Evolutionary conservation across 2,113 vertebrate genomes (phyloP).

Genomic region (Planiliza haematocheilus): DNA sequence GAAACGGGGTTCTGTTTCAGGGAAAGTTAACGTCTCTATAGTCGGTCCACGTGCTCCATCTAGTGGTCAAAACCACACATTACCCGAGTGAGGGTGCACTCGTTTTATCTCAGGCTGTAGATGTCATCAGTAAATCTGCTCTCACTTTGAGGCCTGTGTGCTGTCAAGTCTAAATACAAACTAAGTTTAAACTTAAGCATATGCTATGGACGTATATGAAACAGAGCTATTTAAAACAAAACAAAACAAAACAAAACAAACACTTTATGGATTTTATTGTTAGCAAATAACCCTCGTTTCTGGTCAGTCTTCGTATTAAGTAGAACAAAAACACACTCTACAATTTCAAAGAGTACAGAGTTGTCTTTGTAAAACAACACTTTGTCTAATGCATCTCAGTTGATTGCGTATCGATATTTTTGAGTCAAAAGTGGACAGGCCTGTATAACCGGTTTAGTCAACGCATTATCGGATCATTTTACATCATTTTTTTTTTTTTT

Average conservation of each 20-base stretch:
- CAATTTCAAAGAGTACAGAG: slow-evolving; percentile 30
- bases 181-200: background rate
- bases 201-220: background rate
- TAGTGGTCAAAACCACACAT: slow-evolving; percentile 61
- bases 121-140: background rate
- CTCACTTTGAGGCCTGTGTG: background rate
- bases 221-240: background rate
- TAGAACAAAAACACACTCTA: background rate
- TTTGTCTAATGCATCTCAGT: slow-evolving; percentile 66
- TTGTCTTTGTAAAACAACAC: slow-evolving; percentile 34
- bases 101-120: background rate
- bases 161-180: background rate
- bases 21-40: background rate
- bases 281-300: background rate
- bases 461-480: slow-evolving; percentile 90
- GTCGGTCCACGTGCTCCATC: slow-evolving; percentile 64
- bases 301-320: background rate
- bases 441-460: slow-evolving; percentile 83
- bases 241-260: background rate
- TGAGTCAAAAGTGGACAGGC: slow-evolving; percentile 74
- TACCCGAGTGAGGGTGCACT: background rate
- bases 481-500: slow-evolving; percentile 81
- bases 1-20: too few species aligned
- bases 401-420: slow-evolving; percentile 71
- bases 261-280: background rate